phyloP scores from a whole-genome alignment of 2,113 vertebrate genomes.

The Sinocyclocheilus grahami region DNA sequence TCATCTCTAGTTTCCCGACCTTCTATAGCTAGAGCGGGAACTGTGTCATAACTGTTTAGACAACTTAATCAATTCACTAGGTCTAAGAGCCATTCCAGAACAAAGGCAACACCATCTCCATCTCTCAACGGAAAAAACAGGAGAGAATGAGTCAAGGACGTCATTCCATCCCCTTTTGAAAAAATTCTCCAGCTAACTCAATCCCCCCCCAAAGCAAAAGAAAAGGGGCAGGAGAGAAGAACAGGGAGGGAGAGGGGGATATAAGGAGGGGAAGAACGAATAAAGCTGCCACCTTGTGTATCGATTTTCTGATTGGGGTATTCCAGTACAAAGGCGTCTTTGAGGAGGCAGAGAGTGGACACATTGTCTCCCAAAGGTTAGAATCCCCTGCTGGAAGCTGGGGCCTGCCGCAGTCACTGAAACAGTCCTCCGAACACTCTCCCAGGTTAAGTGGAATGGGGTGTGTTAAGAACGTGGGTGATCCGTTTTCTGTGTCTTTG shows the following conservation, averaged over 20 bases:
- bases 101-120: conserved; percentile 1
- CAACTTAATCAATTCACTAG: conserved; percentile 30
- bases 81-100: conserved; percentile 31
- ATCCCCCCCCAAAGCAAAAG: conserved; percentile 45
- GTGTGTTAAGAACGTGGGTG: conserved; percentile 52
- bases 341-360: conserved; percentile 78
- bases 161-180: conserved; percentile 30
- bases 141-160: conserved; percentile 19
- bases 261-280: conserved; percentile 59
- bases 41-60: conserved; percentile 32
- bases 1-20: neutral
- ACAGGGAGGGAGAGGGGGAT: conserved; percentile 18
- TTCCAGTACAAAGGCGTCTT: conserved; percentile 78
- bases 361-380: conserved; percentile 83
- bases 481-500: conserved; percentile 46
- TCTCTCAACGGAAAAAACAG: conserved; percentile 4
- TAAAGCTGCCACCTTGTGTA: conserved; percentile 72
- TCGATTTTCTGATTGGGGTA: conserved; percentile 78
- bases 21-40: conserved; percentile 5
- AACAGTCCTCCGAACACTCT: conserved; percentile 69
- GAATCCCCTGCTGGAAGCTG: conserved; percentile 68
- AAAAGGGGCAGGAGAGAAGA: conserved; percentile 46
- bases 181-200: conserved; percentile 55
- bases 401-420: conserved; percentile 60
- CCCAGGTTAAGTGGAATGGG: conserved; percentile 77